Evolutionary conservation across 2,888 invertebrate species (phyloP).

Genomic region (Synanthedon andrenaeformis): DNA sequence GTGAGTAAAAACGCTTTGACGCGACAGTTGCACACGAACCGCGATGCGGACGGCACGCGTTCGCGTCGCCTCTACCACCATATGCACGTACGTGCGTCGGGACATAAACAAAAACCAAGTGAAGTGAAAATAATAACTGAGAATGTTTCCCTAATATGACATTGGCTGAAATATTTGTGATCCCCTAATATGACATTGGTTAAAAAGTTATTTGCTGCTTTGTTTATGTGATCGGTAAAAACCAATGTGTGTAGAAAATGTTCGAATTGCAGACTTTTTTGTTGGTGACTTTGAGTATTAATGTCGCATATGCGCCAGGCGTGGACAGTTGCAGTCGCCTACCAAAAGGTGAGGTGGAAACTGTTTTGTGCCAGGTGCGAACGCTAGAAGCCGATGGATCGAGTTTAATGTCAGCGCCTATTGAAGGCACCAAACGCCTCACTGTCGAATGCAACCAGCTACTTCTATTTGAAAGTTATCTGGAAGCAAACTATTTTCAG

Average conservation of each 20-base stretch:
- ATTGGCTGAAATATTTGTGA: slow-evolving; percentile 27
- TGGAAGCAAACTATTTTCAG: slow-evolving; percentile 80
- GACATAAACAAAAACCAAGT: slow-evolving; percentile 58
- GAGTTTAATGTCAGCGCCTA: slow-evolving; percentile 69
- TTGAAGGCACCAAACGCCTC: slow-evolving; percentile 80
- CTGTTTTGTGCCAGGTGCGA: slow-evolving; percentile 76
- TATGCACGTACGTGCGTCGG: slow-evolving; percentile 39
- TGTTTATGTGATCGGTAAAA: slow-evolving; percentile 20
- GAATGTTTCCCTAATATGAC: slow-evolving; percentile 21
- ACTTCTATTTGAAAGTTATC: slow-evolving; percentile 82
- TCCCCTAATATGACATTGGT: slow-evolving; percentile 10
- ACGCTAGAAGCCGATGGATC: slow-evolving; percentile 77
- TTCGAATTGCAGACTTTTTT: slow-evolving; percentile 63
- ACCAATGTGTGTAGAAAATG: slow-evolving; percentile 66
- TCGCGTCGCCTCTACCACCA: slow-evolving; percentile 36
- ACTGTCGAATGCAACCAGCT: slow-evolving; percentile 82
- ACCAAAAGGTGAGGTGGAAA: slow-evolving; percentile 55
- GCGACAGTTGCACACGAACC: slow-evolving; percentile 52
- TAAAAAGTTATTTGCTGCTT: slow-evolving; percentile 17
- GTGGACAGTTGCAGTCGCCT: slow-evolving; percentile 50
- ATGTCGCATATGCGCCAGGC: slow-evolving; percentile 54
- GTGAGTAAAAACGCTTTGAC: slow-evolving; percentile 30
- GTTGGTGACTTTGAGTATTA: slow-evolving; percentile 64
- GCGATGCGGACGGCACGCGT: slow-evolving; percentile 54
- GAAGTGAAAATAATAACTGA: slow-evolving; percentile 35